Evolutionary conservation across 2,888 invertebrate species (phyloP).

Genomic region (Quadriops clusia): DNA sequence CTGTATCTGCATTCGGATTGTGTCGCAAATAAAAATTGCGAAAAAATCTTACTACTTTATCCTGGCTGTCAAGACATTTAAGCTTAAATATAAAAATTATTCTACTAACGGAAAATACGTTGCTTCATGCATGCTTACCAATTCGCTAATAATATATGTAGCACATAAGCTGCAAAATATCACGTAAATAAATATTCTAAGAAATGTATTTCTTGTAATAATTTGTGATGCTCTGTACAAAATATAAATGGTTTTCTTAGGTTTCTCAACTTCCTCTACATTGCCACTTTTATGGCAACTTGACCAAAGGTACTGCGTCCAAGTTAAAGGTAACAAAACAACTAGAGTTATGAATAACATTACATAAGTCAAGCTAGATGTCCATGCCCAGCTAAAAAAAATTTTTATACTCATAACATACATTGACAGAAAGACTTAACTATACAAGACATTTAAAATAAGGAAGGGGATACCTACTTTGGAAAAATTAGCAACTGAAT

Average conservation of each 20-base stretch:
- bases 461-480: slow-evolving; percentile 33
- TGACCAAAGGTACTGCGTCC: slow-evolving; percentile 66
- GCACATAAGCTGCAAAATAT: slow-evolving; percentile 52
- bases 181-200: slow-evolving; percentile 55
- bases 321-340: slow-evolving; percentile 54
- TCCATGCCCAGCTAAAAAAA: slow-evolving; percentile 15
- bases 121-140: no score
- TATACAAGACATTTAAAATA: slow-evolving; percentile 2
- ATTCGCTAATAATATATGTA: slow-evolving; percentile 52
- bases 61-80: no score
- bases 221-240: slow-evolving; percentile 49
- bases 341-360: slow-evolving; percentile 39
- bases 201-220: slow-evolving; percentile 50
- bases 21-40: no score
- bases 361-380: slow-evolving; percentile 37
- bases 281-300: slow-evolving; percentile 30
- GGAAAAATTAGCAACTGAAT: slow-evolving; percentile 49
- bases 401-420: background rate
- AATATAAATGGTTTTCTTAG: slow-evolving; percentile 43
- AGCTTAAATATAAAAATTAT: no score
- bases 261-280: slow-evolving; percentile 44
- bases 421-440: slow-evolving; percentile 4
- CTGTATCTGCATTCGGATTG: background rate
- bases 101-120: no score
- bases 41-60: no score